Percentiles rank a stretch among this genome's conserved stretches.
These are phyloP conservation scores for Sorex fumeus DNA, from an alignment of 2,113 vertebrate genomes.

Conservation along the genomic window DNA sequence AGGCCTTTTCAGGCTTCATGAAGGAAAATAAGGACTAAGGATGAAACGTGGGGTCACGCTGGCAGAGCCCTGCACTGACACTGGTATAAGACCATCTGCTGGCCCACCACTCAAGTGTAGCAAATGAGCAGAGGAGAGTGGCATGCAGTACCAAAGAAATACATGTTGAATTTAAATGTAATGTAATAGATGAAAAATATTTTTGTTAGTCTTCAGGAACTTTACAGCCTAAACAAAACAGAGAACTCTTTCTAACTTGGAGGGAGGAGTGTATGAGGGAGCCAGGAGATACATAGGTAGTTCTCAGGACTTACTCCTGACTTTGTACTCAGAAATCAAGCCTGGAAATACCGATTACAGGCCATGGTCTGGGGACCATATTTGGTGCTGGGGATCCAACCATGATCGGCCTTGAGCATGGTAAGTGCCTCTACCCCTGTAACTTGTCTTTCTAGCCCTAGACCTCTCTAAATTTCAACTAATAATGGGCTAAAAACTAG, in stretches of 20 bases:
- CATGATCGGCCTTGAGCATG: too few relatives aligned
- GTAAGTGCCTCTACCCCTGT: too few relatives aligned
- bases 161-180: neutral
- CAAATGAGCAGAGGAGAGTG: neutral
- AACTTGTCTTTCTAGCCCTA: too few relatives aligned
- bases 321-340: too few relatives aligned
- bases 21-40: neutral
- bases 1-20: neutral
- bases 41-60: neutral
- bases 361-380: too few relatives aligned
- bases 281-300: too few relatives aligned
- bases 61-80: neutral
- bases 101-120: neutral
- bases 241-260: neutral
- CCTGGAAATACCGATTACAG: too few relatives aligned
- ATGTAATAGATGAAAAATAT: neutral
- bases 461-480: neutral
- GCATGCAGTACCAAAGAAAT: neutral
- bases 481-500: neutral
- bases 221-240: neutral
- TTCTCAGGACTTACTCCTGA: too few relatives aligned
- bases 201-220: constrained; percentile 21
- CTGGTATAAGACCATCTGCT: neutral
- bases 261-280: too few relatives aligned
- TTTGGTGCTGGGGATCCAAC: too few relatives aligned